Percentiles rank a stretch among this genome's conserved stretches.
Evolutionary conservation across 2,113 vertebrate species (phyloP).

Genomic region (Cairina moschata): DNA sequence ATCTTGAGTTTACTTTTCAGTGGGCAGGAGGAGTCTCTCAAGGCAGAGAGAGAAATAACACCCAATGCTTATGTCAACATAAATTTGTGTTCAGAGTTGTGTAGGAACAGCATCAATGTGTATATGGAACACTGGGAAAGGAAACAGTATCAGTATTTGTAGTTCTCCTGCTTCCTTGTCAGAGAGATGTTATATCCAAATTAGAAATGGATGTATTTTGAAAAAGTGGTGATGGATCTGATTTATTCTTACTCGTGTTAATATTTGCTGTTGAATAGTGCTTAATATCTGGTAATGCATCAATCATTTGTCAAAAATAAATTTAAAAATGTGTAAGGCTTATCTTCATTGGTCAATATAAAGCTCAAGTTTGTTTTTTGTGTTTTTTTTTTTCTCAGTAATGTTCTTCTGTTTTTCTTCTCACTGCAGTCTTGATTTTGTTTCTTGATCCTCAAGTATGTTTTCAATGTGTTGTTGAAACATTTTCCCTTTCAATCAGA

Average conservation of each 20-base stretch:
- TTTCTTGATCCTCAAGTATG: not conserved
- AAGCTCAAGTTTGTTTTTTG: not conserved
- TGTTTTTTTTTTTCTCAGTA: not conserved
- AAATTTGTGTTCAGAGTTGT: not conserved
- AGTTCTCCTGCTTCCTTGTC: not conserved
- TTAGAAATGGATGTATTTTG: not conserved
- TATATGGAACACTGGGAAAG: not conserved
- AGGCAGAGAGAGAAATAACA: not conserved
- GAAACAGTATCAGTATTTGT: not conserved
- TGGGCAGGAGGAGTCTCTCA: not conserved
- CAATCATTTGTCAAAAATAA: not conserved
- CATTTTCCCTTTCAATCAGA: not conserved
- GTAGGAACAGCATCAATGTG: not conserved
- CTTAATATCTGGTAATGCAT: not conserved
- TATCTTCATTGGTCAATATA: not conserved
- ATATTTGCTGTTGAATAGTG: not conserved
- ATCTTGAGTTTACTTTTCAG: not conserved
- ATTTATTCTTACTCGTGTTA: accelerated
- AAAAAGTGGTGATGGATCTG: not conserved
- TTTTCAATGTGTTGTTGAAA: not conserved
- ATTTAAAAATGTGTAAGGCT: accelerated
- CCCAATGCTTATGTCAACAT: accelerated
- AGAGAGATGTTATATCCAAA: not conserved
- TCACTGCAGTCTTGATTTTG: not conserved
- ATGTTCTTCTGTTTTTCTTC: not conserved